A percentile compares a stretch with the other conserved stretches of the same genome.
phyloP scores from a whole-genome alignment of 1,140 invertebrate species.

The Onthophagus taurus region DNA sequence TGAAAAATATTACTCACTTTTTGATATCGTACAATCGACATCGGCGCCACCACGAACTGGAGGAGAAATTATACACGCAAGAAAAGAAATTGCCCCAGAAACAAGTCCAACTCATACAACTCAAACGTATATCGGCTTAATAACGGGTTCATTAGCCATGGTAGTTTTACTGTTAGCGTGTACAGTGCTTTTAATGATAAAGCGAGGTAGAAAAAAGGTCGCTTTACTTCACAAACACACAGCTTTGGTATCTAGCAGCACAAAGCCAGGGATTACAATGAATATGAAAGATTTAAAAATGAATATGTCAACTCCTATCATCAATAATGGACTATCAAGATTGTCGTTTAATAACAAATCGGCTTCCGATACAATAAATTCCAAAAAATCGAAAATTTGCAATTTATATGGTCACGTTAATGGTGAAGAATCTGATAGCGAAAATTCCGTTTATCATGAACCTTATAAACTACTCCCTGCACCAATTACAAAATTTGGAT shows the following conservation, averaged over 20 bases:
- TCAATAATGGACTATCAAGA: constrained; percentile 45
- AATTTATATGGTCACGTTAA: constrained; percentile 40
- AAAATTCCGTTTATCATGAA: constrained; percentile 51
- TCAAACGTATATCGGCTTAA: constrained; percentile 66
- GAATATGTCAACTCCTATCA: constrained; percentile 45
- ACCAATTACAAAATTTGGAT: too few species aligned
- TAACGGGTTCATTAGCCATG: constrained; percentile 68
- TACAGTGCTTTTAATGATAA: constrained; percentile 58
- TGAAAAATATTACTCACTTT: constrained; percentile 39
- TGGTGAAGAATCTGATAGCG: constrained; percentile 47
- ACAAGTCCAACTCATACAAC: constrained; percentile 55
- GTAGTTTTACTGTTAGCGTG: constrained; percentile 58
- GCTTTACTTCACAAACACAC: constrained; percentile 61
- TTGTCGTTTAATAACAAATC: constrained; percentile 42
- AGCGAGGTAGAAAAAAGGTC: constrained; percentile 59
- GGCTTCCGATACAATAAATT: constrained; percentile 31
- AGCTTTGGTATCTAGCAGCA: constrained; percentile 41
- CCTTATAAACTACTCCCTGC: constrained; percentile 50
- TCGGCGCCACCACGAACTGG: constrained; percentile 26
- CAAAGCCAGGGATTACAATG: constrained; percentile 46
- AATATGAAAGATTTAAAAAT: constrained; percentile 58
- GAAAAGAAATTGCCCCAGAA: constrained; percentile 48
- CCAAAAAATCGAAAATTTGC: constrained; percentile 30
- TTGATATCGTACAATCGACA: constrained; percentile 28
- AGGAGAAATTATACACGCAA: constrained; percentile 33